Percentiles rank a stretch among this genome's conserved stretches.
Evolutionary conservation across 2,888 invertebrate genomes (phyloP).

Genomic region (Brachyptera putata): DNA sequence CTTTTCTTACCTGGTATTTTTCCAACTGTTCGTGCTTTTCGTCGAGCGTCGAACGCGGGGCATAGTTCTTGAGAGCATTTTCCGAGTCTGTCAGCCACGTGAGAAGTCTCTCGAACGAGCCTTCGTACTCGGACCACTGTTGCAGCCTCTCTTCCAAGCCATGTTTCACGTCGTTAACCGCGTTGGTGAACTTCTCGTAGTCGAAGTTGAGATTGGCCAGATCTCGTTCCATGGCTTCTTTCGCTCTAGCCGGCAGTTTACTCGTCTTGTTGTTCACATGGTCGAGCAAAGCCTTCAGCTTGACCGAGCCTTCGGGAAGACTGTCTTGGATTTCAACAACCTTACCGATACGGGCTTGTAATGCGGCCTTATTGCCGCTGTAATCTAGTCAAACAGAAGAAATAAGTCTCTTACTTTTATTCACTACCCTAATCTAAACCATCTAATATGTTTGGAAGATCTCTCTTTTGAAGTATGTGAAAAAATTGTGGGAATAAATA

Average conservation of each 20-base stretch:
- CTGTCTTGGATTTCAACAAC: slow-evolving; percentile 76
- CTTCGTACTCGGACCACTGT: slow-evolving; percentile 90
- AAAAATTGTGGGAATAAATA: too few species aligned
- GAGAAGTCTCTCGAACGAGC: slow-evolving; percentile 73
- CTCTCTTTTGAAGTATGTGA: too few species aligned
- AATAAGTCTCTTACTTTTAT: too few species aligned
- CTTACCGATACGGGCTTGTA: slow-evolving; percentile 77
- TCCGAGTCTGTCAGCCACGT: slow-evolving; percentile 85
- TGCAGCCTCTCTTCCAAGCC: slow-evolving; percentile 78
- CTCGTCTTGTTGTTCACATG: slow-evolving; percentile 66
- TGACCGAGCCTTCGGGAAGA: slow-evolving; percentile 71
- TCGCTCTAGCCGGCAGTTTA: slow-evolving; percentile 73
- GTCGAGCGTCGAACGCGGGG: slow-evolving; percentile 75
- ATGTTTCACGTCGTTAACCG: slow-evolving; percentile 71
- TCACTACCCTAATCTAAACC: too few species aligned
- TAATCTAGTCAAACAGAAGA: slow-evolving; percentile 54
- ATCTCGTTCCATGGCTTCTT: slow-evolving; percentile 80
- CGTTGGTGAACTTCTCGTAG: slow-evolving; percentile 73
- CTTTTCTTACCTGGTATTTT: slow-evolving; percentile 87
- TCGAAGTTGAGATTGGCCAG: slow-evolving; percentile 74
- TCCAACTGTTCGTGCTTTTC: slow-evolving; percentile 88
- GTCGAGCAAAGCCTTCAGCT: slow-evolving; percentile 68
- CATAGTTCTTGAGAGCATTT: slow-evolving; percentile 77
- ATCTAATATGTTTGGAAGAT: too few species aligned
- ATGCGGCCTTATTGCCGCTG: slow-evolving; percentile 77